Evolutionary conservation across 1,140 invertebrate species (phyloP).

Genomic region (Oryctes rhinoceros): DNA sequence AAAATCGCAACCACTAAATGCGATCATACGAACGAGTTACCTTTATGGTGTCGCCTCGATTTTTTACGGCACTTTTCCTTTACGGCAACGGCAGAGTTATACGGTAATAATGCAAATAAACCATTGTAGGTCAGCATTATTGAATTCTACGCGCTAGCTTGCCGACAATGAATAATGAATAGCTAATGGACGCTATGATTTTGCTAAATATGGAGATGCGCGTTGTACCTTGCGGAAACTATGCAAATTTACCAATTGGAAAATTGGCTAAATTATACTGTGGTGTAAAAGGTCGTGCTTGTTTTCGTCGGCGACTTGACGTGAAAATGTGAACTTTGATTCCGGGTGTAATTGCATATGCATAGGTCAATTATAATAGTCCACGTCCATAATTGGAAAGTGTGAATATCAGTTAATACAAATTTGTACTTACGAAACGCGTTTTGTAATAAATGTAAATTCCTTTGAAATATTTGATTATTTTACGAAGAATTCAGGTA

Average conservation of each 20-base stretch:
- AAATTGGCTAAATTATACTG: neutral
- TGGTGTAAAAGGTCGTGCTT: neutral
- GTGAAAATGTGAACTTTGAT: neutral
- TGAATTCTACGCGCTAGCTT: neutral
- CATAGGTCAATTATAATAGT: neutral
- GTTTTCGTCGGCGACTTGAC: neutral
- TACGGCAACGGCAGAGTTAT: neutral
- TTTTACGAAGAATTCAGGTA: too few species aligned
- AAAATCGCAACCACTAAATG: too few species aligned
- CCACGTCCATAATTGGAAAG: too few species aligned
- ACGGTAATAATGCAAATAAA: slow-evolving; percentile 15
- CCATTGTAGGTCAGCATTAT: neutral
- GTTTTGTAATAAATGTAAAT: too few species aligned
- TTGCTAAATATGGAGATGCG: slow-evolving; percentile 4
- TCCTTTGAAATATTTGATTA: too few species aligned
- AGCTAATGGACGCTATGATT: neutral
- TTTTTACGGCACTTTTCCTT: neutral
- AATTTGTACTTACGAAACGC: too few species aligned
- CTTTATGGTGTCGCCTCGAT: neutral
- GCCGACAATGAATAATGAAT: slow-evolving; percentile 9
- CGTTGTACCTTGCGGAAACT: neutral
- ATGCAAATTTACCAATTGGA: slow-evolving; percentile 3
- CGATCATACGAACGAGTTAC: neutral
- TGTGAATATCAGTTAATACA: too few species aligned
- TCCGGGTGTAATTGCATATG: neutral